Evolutionary conservation across 2,797 vertebrate genomes (phyloP).

Genomic region (Xenops minutus): DNA sequence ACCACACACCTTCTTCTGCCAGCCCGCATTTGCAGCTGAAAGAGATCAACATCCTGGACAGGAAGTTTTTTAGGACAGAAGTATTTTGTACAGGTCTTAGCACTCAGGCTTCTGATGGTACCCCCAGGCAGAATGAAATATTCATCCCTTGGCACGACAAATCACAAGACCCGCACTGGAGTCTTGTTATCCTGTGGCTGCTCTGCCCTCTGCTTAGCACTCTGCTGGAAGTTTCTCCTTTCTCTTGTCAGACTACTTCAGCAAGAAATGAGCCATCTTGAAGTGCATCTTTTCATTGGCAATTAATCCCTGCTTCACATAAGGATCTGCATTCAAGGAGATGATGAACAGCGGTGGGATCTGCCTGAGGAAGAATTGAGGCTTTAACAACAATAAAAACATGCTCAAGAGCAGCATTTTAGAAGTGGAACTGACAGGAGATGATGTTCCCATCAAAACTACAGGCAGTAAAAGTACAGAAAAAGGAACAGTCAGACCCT

Average conservation of each 20-base stretch:
- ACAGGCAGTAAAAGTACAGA: background rate
- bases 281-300: background rate
- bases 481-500: background rate
- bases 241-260: background rate
- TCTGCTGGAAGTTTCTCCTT: background rate
- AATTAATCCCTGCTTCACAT: background rate
- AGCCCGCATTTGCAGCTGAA: background rate
- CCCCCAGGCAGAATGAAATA: background rate
- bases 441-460: background rate
- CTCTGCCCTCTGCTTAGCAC: background rate
- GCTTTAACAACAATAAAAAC: background rate
- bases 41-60: background rate
- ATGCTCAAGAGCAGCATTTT: background rate
- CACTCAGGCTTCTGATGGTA: background rate
- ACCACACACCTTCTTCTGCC: accelerated
- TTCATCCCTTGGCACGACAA: accelerated
- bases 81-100: background rate
- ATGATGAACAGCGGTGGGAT: background rate
- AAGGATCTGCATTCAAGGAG: background rate
- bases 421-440: background rate
- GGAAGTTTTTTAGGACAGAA: background rate
- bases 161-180: background rate
- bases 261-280: background rate
- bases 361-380: background rate
- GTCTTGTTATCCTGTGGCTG: background rate